Base-by-base conservation (phyloP, 2,113 vertebrate species). In the Hippocampus barbouri region DNA sequence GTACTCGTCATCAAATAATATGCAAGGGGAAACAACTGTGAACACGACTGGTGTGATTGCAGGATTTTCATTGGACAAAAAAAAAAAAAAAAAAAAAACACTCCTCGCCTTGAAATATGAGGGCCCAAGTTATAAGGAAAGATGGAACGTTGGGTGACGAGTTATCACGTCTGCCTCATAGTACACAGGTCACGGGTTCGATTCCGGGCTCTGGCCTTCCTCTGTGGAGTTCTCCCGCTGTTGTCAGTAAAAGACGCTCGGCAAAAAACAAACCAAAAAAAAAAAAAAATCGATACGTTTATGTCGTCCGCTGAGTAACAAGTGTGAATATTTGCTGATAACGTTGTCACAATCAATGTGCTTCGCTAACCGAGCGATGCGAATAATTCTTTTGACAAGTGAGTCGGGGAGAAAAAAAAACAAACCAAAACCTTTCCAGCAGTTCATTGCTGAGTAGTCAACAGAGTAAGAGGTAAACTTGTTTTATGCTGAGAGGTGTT, bases 401-500 rank as follows among this genome's bases (percentile, higher is more conserved):
- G n/a, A 27, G 5, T 38, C 34, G 34, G 43, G 8, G 30, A 34
- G 30, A 5, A 34, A 30, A 30, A n/a, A 54, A 54, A 47, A 41
- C n/a, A 43, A 43, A 2, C 47, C 12, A 61, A 61, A 14, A 12
- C 21, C 4, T n/a, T 66, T 47, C 0, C 23, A 25, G n/a, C 64
- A 47, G 5, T 47, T 23, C 59, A 68, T 49, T 68, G 8, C 30
- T 72, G 9, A 18, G 1, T 70, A 8, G 68, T 72, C 23, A 25
- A 34, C 30, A 70, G 69, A 68, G 71, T 8, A 20, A 45, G 16
- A 54, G 25, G 23, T 16, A 27, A 68, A 0, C 8, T 64, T 53
- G 49, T 40, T 63, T 62, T 25, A 59, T 40, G 51, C 73, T 74
- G 51, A 73, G 38, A 14, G 41, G 56, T 79, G 40, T 79, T 73